Conservation (phyloP, 2,113 vertebrate genomes). For the human (Homo sapiens) region DNA sequence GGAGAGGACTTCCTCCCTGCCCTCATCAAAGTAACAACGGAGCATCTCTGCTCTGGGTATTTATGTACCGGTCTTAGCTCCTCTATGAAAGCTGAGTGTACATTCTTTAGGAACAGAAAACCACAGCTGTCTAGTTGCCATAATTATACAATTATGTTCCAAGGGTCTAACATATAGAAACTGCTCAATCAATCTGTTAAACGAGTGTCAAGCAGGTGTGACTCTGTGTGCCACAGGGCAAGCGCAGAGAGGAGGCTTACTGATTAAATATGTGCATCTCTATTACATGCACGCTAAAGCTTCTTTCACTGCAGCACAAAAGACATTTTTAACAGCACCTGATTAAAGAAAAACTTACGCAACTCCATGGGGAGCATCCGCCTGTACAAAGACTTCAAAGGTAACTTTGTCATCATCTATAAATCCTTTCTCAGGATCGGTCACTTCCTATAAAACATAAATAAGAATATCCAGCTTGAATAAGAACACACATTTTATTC, state of each 20-base stretch:
- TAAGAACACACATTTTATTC: not conserved
- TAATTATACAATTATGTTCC: not conserved
- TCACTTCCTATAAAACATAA: constrained; percentile 92
- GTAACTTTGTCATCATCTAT: constrained; percentile 98
- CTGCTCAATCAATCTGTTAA: not conserved
- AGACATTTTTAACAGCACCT: not conserved
- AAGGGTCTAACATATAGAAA: not conserved
- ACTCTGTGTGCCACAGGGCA: rapidly evolving
- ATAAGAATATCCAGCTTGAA: constrained; percentile 31
- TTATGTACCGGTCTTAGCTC: not conserved
- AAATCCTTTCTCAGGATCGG: constrained; percentile 98
- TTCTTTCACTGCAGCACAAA: not conserved
- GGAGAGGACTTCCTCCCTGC: too few relatives aligned
- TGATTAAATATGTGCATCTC: not conserved
- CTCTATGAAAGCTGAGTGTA: too few relatives aligned
- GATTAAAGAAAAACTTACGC: constrained; percentile 89
- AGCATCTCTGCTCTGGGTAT: not conserved
- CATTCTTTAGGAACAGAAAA: not conserved
- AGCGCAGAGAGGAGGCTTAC: too few relatives aligned
- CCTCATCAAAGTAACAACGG: not conserved
- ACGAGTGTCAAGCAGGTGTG: too few relatives aligned
- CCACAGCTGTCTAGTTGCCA: not conserved
- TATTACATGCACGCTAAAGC: not conserved
- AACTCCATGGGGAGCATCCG: constrained; percentile 98
- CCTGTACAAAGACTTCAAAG: constrained; percentile 98